Evolutionary conservation across 2,888 invertebrate species (phyloP), one percentile per base, ranked within the genome.

Genomic region (Drosophila cracens): DNA sequence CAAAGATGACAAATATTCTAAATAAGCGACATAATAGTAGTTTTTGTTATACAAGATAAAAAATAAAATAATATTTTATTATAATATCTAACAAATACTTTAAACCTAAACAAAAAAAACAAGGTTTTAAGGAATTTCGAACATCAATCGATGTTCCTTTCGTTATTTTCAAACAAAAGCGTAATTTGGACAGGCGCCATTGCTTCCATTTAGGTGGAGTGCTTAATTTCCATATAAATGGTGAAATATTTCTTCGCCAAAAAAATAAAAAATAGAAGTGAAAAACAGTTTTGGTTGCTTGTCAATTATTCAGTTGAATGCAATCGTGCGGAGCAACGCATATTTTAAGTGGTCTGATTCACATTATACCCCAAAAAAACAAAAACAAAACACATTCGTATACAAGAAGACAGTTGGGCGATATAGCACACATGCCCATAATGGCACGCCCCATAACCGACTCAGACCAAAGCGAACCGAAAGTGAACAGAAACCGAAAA

Each of bases 401-500:
- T 46, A 21, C 21, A 21, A 51, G 52, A 70, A 76, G 84, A 84
- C 82, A 84, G 74, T 83, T 74, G 69, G 72, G 54, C 54, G 53
- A 72, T 53, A 74, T 52, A 52, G 63, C 83, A 88, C 85, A 85
- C 88, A 85, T 88, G 88, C 69, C 74, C 81, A 66, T 80, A 87
- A 87, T 83, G 76, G 65, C 51, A 56, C 53, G 67, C 54, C 70
- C 66, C 65, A 40, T 71, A 60, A 34, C 56, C 46, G 46, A 65
- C 48, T 43, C 38, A 51, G 65, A 68, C 64, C 13, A 49, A 74
- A 69, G 61, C 11, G 59, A 74, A 65, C 66, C 4, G 49, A 76
- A 75, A 65, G 46, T 38, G 61, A 79, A 76, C 70, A 53, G 74
- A 82, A 82, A 82, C 83, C 70, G 74, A 82, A 87, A 85, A 87